Base-by-base conservation (phyloP, 2,888 invertebrate genomes). In the Yponomeuta sedellus region DNA sequence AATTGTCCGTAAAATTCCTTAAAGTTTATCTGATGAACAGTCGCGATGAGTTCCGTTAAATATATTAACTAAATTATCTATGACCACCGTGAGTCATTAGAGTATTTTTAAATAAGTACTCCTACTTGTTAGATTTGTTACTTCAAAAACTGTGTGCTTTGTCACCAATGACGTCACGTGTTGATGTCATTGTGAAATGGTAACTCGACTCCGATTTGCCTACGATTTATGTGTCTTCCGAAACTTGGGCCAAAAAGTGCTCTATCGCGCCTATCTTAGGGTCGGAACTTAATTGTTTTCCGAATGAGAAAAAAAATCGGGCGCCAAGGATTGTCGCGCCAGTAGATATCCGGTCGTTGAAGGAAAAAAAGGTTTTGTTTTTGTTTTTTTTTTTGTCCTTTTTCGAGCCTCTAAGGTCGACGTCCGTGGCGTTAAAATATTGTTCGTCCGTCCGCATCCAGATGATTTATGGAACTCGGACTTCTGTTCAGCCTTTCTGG, bases 281-380 rank as follows among this genome's bases (percentile, higher is more conserved):
- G 66, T 66, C 39, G 62, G 63, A 66, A 63, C 62, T 58, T 64
- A 28, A 34, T 56, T 28, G 5, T 67, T 69, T 71, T 71, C 70
- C 64, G 19, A 66, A 16, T 67, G 68, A 75, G 75, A 80, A 80
- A 82, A 81, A 79, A 70, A 57, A 2, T 16, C 73, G 81, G 89
- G 88, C 89, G 89, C 88, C 88, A 85, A 77, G 79, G 75, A 75
- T 72, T 80, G 86, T 84, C 85, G 81, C 85, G 86, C 75, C 86
- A 39, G 80, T 71, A 82, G 79, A 87, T 83, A 86, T 88, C 89
- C 89, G 89, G 88, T 85, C 80, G 68, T 71, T 68, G 73, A 73
- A 69, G 34, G 34, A 74, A 73, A 78, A 72, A 74, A 72, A 71
- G 69, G 68, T 69, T 71, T 71, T 71, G 68, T 71, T 72, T 76